phyloP scores from a whole-genome alignment of 2,888 invertebrate species.

The Drosophila austrosaltans region DNA sequence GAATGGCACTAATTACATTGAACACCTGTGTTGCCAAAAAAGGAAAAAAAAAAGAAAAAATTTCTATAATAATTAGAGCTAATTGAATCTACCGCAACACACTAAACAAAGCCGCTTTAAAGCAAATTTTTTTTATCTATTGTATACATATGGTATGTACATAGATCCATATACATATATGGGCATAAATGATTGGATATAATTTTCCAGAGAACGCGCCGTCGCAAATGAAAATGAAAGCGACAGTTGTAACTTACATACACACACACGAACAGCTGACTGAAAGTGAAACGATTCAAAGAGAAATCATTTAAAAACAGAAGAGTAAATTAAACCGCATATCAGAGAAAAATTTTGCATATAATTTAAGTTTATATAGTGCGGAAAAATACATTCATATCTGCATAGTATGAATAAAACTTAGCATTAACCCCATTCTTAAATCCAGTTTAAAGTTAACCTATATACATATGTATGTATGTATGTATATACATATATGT shows the following conservation, averaged over 20 bases:
- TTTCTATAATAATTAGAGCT: conserved; percentile 29
- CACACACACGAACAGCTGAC: conserved; percentile 30
- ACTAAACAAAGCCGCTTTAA: conserved; percentile 17
- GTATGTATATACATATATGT: neutral
- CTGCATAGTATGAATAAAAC: neutral
- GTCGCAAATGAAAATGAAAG: conserved; percentile 61
- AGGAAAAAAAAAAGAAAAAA: neutral
- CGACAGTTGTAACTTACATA: conserved; percentile 57
- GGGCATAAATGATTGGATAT: conserved; percentile 6
- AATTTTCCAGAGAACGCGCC: conserved; percentile 50
- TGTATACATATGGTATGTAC: conserved; percentile 4
- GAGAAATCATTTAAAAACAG: conserved; percentile 17
- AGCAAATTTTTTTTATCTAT: conserved; percentile 8
- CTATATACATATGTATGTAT: neutral
- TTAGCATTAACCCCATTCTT: conserved; percentile 29
- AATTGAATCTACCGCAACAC: conserved; percentile 28
- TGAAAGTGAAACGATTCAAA: conserved; percentile 38
- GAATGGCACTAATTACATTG: conserved; percentile 10
- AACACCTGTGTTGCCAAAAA: conserved; percentile 5
- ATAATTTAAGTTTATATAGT: no score
- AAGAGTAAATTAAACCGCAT: conserved; percentile 33
- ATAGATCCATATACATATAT: neutral
- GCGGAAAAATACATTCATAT: no score
- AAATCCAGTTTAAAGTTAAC: conserved; percentile 43
- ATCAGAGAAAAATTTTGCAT: conserved; percentile 7